Conservation (phyloP, 2,888 invertebrate species). For the Drosophila vallismaia region DNA sequence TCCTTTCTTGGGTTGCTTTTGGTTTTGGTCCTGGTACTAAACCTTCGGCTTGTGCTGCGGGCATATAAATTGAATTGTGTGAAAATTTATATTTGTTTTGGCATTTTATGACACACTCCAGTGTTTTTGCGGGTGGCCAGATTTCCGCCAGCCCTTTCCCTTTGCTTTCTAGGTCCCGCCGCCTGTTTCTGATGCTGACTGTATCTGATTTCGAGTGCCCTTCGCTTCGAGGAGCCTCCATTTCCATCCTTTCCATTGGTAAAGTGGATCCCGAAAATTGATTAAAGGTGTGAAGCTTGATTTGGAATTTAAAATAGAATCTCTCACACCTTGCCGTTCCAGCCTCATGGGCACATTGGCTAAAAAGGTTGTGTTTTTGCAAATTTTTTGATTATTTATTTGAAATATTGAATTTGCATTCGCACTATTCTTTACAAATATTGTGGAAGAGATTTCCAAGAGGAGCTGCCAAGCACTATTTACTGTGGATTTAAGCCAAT, state of each 20-base stretch:
- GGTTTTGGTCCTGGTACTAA: conserved; percentile 1
- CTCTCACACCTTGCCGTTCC: conserved; percentile 10
- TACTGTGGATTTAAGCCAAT: neutral
- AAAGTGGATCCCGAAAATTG: conserved; percentile 35
- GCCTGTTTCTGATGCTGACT: conserved; percentile 27
- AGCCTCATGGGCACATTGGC: neutral
- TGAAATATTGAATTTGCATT: neutral
- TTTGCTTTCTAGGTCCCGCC: conserved; percentile 1
- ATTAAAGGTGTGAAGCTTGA: conserved; percentile 62
- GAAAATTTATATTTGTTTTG: conserved; percentile 62
- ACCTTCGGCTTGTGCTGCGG: conserved; percentile 34
- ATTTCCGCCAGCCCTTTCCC: conserved; percentile 10
- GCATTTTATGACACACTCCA: conserved; percentile 59
- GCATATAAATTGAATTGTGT: conserved; percentile 61
- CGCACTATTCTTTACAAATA: too few species aligned
- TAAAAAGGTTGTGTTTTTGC: neutral
- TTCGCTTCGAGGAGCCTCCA: conserved; percentile 9
- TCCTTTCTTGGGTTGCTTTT: conserved; percentile 28
- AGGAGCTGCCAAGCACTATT: neutral
- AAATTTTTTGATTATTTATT: neutral
- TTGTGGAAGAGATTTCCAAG: too few species aligned
- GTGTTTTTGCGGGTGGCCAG: conserved; percentile 37
- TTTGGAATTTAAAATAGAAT: conserved; percentile 62
- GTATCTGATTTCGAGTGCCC: conserved; percentile 43
- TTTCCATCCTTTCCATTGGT: conserved; percentile 2